These are phyloP conservation scores for Lates calcarifer DNA, from an alignment of 2,113 vertebrate species.

Conservation along the genomic window DNA sequence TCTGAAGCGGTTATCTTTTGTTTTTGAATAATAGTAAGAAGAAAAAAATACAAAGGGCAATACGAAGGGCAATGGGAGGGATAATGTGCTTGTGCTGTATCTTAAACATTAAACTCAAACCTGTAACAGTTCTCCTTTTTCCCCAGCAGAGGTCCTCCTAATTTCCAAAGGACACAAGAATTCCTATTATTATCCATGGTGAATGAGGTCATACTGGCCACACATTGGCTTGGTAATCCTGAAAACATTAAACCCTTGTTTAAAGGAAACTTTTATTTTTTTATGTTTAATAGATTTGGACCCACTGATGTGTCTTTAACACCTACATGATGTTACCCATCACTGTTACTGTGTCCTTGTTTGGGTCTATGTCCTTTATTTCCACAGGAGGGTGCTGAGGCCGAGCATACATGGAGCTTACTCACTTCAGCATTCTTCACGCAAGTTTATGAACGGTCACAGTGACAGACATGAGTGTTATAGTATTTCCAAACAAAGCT, in stretches of 20 bases:
- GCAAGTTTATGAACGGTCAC: not conserved
- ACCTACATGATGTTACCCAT: not conserved
- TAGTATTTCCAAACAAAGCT: not conserved
- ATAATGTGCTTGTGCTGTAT: not conserved
- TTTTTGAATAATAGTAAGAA: no score
- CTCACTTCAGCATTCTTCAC: not conserved
- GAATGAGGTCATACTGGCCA: not conserved
- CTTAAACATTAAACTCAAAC: not conserved
- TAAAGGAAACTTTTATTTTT: not conserved
- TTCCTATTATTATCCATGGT: not conserved
- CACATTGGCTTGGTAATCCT: not conserved
- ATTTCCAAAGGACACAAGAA: not conserved
- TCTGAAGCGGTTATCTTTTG: no score
- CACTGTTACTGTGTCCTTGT: not conserved
- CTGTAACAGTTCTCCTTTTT: constrained; percentile 2
- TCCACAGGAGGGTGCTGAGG: constrained; percentile 57
- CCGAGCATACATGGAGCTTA: no score
- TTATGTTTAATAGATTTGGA: not conserved
- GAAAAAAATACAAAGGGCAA: no score
- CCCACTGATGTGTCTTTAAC: not conserved
- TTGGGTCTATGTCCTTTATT: not conserved
- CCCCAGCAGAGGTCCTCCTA: constrained; percentile 56
- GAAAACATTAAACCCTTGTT: not conserved
- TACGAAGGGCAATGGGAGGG: no score
- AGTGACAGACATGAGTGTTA: not conserved